Base-by-base conservation (phyloP, 2,113 vertebrate genomes). In the Siphamia tubifer region DNA sequence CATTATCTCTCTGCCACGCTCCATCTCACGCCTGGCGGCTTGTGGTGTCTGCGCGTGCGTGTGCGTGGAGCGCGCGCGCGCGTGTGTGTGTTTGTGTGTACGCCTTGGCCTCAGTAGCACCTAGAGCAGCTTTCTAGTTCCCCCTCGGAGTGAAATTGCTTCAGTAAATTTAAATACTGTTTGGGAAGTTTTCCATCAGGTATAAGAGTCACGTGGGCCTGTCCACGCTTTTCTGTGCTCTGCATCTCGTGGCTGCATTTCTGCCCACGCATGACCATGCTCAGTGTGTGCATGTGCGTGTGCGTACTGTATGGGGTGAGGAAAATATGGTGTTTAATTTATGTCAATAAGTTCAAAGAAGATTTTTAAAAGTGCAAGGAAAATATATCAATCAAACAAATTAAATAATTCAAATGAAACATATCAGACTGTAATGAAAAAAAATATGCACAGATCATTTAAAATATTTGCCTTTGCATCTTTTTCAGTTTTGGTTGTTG, bases 1-100 rank as follows among this genome's bases (percentile, higher is more conserved):
- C 79, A 91, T 90, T 89, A 90, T 92, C 86, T 89, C 75, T 62
- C 71, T 67, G 81, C 72, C 81, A 88, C 71, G 90, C 85, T 88
- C 74, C 88, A 90, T 91, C 90, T 87, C 87, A 72, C 68, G 80
- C 84, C 73, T 66, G 79, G 79, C 68, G 71, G 82, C 81, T 74
- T 55, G 56, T 40, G 35, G 36, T 77, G 79, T 82, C 42, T 79
- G 54, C 68, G 49, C 12, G 57, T 40, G 52, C 7, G n/a, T n/a
- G n/a, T n/a, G n/a, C n/a, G n/a, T n/a, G n/a, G n/a, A n/a, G n/a
- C n/a, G 58, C 39, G 25, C 11, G 16, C 40, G 10, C 21, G 17
- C 25, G 36, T 13, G 31, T 32, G 31, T 49, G n/a, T 31, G 20
- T 28, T 47, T 54, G 53, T 56, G 43, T 57, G 13, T 30, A 3